Base-by-base conservation (phyloP, 1,140 invertebrate genomes). In the Neelides sp. region DNA sequence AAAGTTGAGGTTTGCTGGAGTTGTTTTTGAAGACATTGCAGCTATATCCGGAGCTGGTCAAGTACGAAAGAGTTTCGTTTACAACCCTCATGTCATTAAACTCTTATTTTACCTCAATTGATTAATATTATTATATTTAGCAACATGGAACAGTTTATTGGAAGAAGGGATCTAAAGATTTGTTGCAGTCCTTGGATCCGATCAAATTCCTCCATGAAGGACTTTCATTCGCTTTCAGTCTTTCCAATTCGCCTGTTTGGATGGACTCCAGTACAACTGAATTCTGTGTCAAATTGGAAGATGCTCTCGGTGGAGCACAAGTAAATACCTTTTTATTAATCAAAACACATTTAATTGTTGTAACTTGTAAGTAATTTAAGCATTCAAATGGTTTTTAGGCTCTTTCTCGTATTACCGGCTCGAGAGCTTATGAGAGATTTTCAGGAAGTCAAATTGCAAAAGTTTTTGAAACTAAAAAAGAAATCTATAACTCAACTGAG, bases 91-190 rank as follows among this genome's bases (percentile, higher is more conserved):
- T 19, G 4, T 4, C 4, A 15, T 34, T 22, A 1, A 15, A 8
- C 12, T 19, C 5, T 15, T 40, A 27, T 27, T 40, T 23, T 3
- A 48, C 12, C 26, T 43, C 15, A 12, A 43, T 23, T 43, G 4
- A 22, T 43, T 20, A 10, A 24, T 17, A 43, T 50, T 43, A 57
- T 26, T 47, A 19, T 48, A 69, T 71, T 19, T 63, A 94, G 84
- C 93, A 97, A 86, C 92, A 96, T 69, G 91, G 92, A 0, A 92
- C 89, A 47, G 82, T 97, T 4, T 96, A 87, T 69, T 97, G 93
- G 92, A 76, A 78, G 40, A 79, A 76, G 58, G 83, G 82, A 24
- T 79, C 84, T 13, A 71, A 75, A 47, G 60, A 73, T 15, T 72
- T 74, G 0, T 68, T 97, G 1, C 62, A 67, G 50, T 75, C 69